phyloP scores from a whole-genome alignment of 1,140 invertebrate species.

The Nephila pilipes region DNA sequence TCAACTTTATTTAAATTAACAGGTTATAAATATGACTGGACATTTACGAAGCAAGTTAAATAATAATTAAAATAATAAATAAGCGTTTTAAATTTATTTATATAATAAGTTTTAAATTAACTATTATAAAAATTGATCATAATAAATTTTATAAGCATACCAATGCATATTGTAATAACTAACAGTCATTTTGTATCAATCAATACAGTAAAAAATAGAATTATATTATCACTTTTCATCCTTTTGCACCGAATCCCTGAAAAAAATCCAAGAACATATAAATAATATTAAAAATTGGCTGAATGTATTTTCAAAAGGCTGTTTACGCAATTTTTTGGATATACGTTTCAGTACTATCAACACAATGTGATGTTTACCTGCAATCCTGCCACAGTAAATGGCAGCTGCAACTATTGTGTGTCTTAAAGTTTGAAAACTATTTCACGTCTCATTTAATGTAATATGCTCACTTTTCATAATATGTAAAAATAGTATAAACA shows the following conservation, averaged over 20 bases:
- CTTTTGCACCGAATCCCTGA: neutral
- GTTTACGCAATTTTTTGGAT: neutral
- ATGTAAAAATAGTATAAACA: conserved; percentile 66
- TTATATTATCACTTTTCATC: neutral
- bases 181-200: neutral
- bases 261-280: neutral
- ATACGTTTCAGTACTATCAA: neutral
- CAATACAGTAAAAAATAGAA: neutral
- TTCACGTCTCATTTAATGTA: conserved; percentile 72
- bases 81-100: too few species aligned
- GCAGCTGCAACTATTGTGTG: conserved; percentile 70
- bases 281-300: neutral
- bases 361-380: conserved; percentile 73
- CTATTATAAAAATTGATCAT: too few species aligned
- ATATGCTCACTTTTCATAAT: conserved; percentile 63
- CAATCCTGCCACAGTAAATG: conserved; percentile 75
- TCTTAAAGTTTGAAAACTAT: conserved; percentile 67
- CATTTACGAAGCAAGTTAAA: too few species aligned
- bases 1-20: too few species aligned
- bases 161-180: neutral
- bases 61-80: too few species aligned
- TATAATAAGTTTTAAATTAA: too few species aligned
- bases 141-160: too few species aligned
- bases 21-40: too few species aligned
- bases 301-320: conserved; percentile 6